Base-by-base conservation (phyloP, 1,140 invertebrate species). In the Samia ricini region DNA sequence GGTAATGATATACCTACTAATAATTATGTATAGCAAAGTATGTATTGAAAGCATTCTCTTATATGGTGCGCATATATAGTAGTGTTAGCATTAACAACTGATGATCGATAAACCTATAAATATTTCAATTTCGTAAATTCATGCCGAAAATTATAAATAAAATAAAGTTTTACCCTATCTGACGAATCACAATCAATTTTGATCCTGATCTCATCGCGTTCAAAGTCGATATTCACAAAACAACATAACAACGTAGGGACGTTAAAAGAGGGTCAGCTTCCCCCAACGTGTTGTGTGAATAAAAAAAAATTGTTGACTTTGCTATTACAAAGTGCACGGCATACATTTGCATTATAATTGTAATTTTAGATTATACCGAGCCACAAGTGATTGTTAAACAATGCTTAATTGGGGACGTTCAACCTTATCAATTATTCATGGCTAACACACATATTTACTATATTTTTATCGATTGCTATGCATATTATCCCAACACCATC, bases 91-190 rank as follows among this genome's bases (percentile, higher is more conserved):
- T n/a, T n/a, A n/a, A n/a, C n/a, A 12, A 36, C 4, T 36, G 5
- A 36, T 36, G 33, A 36, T 36, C 33, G 33, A 36, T 36, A 36
- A 20, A 57, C 15, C 57, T 62, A 66, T 65, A 74, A 69, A 76
- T 49, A 72, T 72, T 77, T 75, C 77, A 77, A 76, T 77, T 76
- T 73, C 62, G 65, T 70, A 77, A 80, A 82, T 77, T 76, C 74
- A 68, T 55, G 63, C 65, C 68, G 65, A 72, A 79, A 79, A 70
- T 77, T 76, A 4, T 59, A 69, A 65, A 66, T 59, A 74, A 71
- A 74, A 64, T 69, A 67, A 66, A 61, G 19, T 52, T 20, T 50
- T 49, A 49, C 15, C 33, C 19, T 23, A 55, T 10, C 33, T 33
- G n/a, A 7, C 22, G 33, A 2, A 36, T 8, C 33, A 10, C 42